Evolutionary conservation across 30 jellyfish, hydroid and myxozoan genomes (phyloP).

Genomic region (Pelagia noctiluca): DNA sequence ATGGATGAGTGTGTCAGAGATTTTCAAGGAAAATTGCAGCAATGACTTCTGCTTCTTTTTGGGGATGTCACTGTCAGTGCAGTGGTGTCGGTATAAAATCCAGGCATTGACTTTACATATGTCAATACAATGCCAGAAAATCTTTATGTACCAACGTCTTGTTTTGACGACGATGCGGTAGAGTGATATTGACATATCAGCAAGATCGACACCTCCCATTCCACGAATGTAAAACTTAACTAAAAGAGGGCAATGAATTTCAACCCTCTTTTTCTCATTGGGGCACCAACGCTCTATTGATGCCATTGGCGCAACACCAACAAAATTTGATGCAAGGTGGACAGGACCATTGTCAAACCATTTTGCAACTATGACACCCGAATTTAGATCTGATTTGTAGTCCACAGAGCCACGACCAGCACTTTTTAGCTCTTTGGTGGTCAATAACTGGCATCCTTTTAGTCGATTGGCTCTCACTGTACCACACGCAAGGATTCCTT

Average conservation of each 20-base stretch:
- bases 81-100: conserved; percentile 66
- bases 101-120: conserved; percentile 67
- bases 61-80: conserved; percentile 11
- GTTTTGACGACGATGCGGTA: conserved; percentile 59
- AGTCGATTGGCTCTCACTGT: conserved; percentile 71
- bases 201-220: conserved; percentile 85
- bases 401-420: conserved; percentile 64
- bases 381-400: conserved; percentile 52
- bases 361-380: conserved; percentile 68
- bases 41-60: background rate
- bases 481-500: conserved; percentile 61
- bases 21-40: conserved; percentile 2
- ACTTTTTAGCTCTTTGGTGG: conserved; percentile 69
- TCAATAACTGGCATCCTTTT: conserved; percentile 55
- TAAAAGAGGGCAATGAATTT: conserved; percentile 24
- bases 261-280: conserved; percentile 3
- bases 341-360: conserved; percentile 75
- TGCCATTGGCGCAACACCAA: conserved; percentile 77
- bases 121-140: conserved; percentile 72
- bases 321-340: conserved; percentile 62
- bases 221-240: conserved; percentile 45
- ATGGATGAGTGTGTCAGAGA: conserved; percentile 12
- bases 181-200: conserved; percentile 72
- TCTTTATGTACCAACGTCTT: conserved; percentile 64
- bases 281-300: conserved; percentile 55